phyloP scores from a whole-genome alignment of 2,888 invertebrate genomes.

The Erebia ligea region DNA sequence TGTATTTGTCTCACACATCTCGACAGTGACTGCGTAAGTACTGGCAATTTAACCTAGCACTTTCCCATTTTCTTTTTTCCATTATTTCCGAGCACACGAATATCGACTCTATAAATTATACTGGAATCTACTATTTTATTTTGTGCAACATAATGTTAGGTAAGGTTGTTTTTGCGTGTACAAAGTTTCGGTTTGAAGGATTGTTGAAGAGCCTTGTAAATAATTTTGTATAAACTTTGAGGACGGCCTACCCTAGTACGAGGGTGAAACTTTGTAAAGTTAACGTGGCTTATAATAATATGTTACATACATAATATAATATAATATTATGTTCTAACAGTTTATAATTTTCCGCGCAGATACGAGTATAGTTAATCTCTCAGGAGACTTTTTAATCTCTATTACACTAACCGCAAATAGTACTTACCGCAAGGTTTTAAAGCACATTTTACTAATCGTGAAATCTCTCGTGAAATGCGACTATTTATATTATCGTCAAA shows the following conservation, averaged over 20 bases:
- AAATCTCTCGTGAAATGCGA: background rate
- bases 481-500: constrained; percentile 19
- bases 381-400: background rate
- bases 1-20: constrained; percentile 60
- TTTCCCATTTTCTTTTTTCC: constrained; percentile 49
- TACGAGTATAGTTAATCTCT: background rate
- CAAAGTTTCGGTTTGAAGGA: constrained; percentile 42
- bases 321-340: too few species aligned
- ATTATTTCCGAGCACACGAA: constrained; percentile 41
- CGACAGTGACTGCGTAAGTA: constrained; percentile 58
- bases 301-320: too few species aligned
- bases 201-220: constrained; percentile 61
- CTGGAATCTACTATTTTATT: constrained; percentile 40
- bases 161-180: constrained; percentile 55
- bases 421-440: background rate
- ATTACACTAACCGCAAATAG: constrained; percentile 30
- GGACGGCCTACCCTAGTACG: constrained; percentile 59
- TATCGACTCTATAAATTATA: constrained; percentile 47
- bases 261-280: constrained; percentile 60
- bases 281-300: background rate
- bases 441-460: background rate
- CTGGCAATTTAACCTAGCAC: constrained; percentile 60
- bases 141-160: constrained; percentile 28
- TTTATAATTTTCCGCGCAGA: too few species aligned
- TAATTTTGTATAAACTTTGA: constrained; percentile 76